A percentile compares a stretch with the other conserved stretches of the same genome.
phyloP scores from a whole-genome alignment of 2,113 vertebrate genomes.

The Semicossyphus pulcher region DNA sequence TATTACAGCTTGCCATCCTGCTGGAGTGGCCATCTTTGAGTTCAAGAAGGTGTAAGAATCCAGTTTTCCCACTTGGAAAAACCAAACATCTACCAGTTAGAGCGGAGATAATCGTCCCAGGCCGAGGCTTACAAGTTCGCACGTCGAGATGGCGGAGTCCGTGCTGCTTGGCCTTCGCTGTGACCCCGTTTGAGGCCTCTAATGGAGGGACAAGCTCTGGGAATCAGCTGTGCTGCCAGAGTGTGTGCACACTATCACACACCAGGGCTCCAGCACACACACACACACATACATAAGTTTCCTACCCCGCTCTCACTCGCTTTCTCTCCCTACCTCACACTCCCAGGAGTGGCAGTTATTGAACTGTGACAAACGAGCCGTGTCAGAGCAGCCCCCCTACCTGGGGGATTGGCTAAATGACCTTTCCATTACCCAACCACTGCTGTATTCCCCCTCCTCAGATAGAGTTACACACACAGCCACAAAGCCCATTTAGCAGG shows the following conservation, averaged over 20 bases:
- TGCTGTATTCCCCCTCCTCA: constrained; percentile 76
- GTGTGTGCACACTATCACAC: constrained; percentile 43
- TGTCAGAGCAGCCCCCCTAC: constrained; percentile 81
- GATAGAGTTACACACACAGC: constrained; percentile 78
- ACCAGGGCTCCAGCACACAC: constrained; percentile 12
- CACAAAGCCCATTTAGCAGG: constrained; percentile 66
- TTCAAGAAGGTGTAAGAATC: constrained; percentile 36
- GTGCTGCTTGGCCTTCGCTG: constrained; percentile 43
- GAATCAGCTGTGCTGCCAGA: constrained; percentile 76
- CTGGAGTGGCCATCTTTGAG: constrained; percentile 14
- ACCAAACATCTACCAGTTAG: constrained; percentile 53
- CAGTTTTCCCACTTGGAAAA: constrained; percentile 47
- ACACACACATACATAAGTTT: constrained; percentile 20
- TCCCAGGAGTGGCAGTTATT: constrained; percentile 82
- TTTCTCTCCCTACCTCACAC: constrained; percentile 64
- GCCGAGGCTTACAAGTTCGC: constrained; percentile 45
- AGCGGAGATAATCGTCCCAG: constrained; percentile 55
- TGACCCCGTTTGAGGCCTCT: constrained; percentile 75
- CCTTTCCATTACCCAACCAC: constrained; percentile 84
- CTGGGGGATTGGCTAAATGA: constrained; percentile 82
- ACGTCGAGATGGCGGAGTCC: constrained; percentile 44
- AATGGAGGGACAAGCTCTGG: constrained; percentile 79
- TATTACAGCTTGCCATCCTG: background rate
- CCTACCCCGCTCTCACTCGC: constrained; percentile 43
- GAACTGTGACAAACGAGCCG: constrained; percentile 85